phyloP scores from a whole-genome alignment of 64 coral and sea anemone species.

The Astreopora myriophthalma region DNA sequence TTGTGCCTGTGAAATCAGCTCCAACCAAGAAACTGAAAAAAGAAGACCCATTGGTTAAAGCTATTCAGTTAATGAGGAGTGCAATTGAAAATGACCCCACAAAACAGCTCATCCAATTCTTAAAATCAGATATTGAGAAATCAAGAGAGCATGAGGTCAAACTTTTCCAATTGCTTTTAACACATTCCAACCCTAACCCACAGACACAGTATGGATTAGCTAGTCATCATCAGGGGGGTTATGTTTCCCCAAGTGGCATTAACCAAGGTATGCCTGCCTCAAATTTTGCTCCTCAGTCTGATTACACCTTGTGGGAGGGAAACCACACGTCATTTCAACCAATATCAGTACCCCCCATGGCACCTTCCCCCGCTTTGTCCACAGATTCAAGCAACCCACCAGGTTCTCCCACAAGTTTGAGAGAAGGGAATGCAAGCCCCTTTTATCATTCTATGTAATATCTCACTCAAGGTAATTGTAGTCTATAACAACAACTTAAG shows the following conservation, averaged over 20 bases:
- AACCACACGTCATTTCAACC: slow-evolving; percentile 2
- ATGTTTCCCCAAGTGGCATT: neutral
- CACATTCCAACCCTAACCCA: slow-evolving; percentile 2
- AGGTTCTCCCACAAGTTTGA: too few relatives aligned
- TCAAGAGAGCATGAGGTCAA: slow-evolving; percentile 65
- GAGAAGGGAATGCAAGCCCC: too few relatives aligned
- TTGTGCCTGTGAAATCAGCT: slow-evolving; percentile 67
- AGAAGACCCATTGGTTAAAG: slow-evolving; percentile 63
- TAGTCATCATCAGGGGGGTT: neutral
- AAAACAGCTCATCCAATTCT: slow-evolving; percentile 72
- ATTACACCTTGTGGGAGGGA: slow-evolving; percentile 21
- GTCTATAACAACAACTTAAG: too few relatives aligned
- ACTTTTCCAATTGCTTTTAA: slow-evolving; percentile 60
- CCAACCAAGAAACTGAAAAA: slow-evolving; percentile 55
- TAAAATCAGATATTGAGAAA: slow-evolving; percentile 73
- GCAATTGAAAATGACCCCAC: slow-evolving; percentile 63
- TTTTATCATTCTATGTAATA: too few relatives aligned
- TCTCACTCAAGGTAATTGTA: too few relatives aligned
- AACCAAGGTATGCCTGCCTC: neutral
- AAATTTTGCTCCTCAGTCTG: slow-evolving; percentile 2
- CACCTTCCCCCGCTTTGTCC: neutral
- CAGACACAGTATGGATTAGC: neutral
- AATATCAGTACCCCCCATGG: neutral
- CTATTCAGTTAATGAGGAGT: slow-evolving; percentile 22
- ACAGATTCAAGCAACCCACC: neutral